Evolutionary conservation across 2,113 vertebrate species (phyloP).

Genomic region (Odocoileus virginianus): DNA sequence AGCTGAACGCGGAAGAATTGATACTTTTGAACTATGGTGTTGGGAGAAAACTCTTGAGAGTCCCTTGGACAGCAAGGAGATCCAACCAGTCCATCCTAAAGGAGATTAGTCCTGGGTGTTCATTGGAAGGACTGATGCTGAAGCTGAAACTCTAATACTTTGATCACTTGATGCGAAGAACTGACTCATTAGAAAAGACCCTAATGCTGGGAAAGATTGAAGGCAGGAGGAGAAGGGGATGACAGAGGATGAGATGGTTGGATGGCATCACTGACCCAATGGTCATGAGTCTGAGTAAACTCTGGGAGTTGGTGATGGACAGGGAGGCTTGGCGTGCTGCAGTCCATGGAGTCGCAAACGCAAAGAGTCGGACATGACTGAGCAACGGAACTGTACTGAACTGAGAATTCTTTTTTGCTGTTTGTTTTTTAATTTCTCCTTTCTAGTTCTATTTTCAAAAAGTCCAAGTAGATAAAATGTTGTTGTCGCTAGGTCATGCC

Average conservation of each 20-base stretch:
- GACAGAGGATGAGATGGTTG: background rate
- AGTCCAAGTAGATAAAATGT: background rate
- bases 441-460: background rate
- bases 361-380: background rate
- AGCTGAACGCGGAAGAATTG: fast-evolving
- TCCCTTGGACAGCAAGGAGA: background rate
- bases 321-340: background rate
- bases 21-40: background rate
- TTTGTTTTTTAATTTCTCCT: background rate
- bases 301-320: background rate
- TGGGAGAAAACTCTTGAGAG: background rate
- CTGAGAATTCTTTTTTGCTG: background rate
- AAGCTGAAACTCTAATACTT: background rate
- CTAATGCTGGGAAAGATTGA: background rate
- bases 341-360: background rate
- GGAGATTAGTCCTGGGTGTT: background rate
- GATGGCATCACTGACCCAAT: background rate
- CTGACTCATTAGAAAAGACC: background rate
- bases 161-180: fast-evolving
- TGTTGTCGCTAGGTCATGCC: background rate
- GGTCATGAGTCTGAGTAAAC: background rate
- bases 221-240: background rate
- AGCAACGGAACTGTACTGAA: background rate
- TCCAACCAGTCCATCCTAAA: background rate
- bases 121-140: background rate